Base-by-base conservation (phyloP, 2,113 vertebrate genomes). In the Albula glossodonta region DNA sequence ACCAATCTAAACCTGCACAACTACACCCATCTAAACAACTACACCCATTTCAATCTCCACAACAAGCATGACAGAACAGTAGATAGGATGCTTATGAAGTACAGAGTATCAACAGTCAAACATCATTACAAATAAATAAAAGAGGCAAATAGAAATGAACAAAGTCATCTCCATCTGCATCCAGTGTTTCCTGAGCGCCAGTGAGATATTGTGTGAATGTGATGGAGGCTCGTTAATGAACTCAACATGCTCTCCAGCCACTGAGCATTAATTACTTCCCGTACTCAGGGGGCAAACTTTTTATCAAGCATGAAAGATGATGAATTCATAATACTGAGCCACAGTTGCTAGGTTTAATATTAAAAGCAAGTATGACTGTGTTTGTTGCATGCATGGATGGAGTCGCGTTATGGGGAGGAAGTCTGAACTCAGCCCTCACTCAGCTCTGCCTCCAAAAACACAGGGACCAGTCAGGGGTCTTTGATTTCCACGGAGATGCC, bases 321-420 rank as follows among this genome's bases (percentile, higher is more conserved):
- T 94, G 92, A 93, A 90, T 93, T 91, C 88, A 91, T 95, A 95
- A 96, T 94, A 93, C 91, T 92, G 88, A 86, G 92, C 94, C 91
- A 93, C 92, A 92, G 93, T 91, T 91, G 92, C 93, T 95, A 92
- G 93, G 90, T 90, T 92, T 93, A 92, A 93, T 92, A 93, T 94
- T 91, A 92, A 93, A 92, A 90, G 86, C 87, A 88, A 83, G 86
- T 85, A 84, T 88, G 89, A 89, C 90, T 66, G 41, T 2, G 85
- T 80, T 91, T 93, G 89, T 88, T 78, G 86, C 87, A 91, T 88
- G 88, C 92, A 87, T 88, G 90, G 88, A 92, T 91, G 90, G 87
- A 89, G 88, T 92, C 63, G 86, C 87, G 80, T 86, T 86, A 81
- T 91, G 92, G 80, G 90, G 78, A 87, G 86, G 82, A 90, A 90